phyloP scores from a whole-genome alignment of 2,797 vertebrate species.

The Tauraco hartlaubi region DNA sequence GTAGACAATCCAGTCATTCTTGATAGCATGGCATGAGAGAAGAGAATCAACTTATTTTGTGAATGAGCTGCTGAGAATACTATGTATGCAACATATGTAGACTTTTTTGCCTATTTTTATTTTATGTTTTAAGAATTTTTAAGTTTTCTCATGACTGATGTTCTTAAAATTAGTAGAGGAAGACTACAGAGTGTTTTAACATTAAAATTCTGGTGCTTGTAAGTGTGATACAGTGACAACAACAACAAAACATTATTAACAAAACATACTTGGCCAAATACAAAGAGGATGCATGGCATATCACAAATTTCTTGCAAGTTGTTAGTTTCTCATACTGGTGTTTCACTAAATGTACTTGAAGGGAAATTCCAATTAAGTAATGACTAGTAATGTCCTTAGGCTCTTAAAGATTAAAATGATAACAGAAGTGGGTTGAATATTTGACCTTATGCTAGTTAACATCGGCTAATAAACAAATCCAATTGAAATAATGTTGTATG shows the following conservation, averaged over 20 bases:
- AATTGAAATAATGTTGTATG: not conserved
- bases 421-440: not conserved
- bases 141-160: not conserved
- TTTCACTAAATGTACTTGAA: not conserved
- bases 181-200: not conserved
- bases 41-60: not conserved
- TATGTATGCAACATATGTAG: not conserved
- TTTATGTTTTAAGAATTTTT: not conserved
- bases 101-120: not conserved
- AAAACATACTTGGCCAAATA: not conserved
- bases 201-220: not conserved
- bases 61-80: not conserved
- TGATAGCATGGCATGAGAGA: not conserved
- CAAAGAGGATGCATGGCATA: not conserved
- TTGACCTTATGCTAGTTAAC: slow-evolving; percentile 28
- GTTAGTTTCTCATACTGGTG: not conserved
- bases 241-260: not conserved
- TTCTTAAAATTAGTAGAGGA: not conserved
- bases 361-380: slow-evolving; percentile 43
- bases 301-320: not conserved
- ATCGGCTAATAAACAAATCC: not conserved
- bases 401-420: slow-evolving; percentile 15
- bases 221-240: not conserved
- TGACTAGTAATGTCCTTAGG: not conserved
- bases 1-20: not conserved